Conservation (phyloP, 2,113 vertebrate genomes). For the Amblyopsis rosae region DNA sequence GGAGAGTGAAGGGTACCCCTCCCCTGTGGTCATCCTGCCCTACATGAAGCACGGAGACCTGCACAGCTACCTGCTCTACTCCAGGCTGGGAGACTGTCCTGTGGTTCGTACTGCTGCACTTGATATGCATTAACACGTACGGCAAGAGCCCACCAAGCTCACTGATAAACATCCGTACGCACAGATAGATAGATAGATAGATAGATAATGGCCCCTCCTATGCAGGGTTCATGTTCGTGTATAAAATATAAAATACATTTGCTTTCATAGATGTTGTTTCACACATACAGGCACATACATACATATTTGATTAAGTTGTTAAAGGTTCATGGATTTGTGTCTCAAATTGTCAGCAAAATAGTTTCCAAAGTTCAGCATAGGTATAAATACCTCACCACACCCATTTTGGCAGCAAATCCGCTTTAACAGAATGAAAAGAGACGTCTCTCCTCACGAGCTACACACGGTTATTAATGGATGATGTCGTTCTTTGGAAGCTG, state of each 20-base stretch:
- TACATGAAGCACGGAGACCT: slow-evolving; percentile 94
- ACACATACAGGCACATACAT: too few relatives aligned
- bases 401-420: not conserved
- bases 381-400: slow-evolving; percentile 20
- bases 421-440: slow-evolving; percentile 41
- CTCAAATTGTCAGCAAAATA: slow-evolving; percentile 38
- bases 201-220: not conserved
- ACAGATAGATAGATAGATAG: not conserved
- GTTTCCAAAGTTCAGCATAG: slow-evolving; percentile 40
- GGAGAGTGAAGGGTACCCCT: slow-evolving; percentile 89
- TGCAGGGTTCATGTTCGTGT: not conserved
- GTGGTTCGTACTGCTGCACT: slow-evolving; percentile 73
- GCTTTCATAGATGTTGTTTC: too few relatives aligned
- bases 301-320: not conserved
- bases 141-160: not conserved
- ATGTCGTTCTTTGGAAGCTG: slow-evolving; percentile 16
- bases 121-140: slow-evolving; percentile 1
- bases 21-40: slow-evolving; percentile 89
- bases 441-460: not conserved
- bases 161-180: not conserved
- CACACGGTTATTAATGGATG: slow-evolving; percentile 23
- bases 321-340: slow-evolving; percentile 11
- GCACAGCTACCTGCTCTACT: slow-evolving; percentile 93
- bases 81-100: slow-evolving; percentile 86
- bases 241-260: too few relatives aligned